Evolutionary conservation across 1,140 invertebrate species (phyloP).

Genomic region (Brachionus manjavacas): DNA sequence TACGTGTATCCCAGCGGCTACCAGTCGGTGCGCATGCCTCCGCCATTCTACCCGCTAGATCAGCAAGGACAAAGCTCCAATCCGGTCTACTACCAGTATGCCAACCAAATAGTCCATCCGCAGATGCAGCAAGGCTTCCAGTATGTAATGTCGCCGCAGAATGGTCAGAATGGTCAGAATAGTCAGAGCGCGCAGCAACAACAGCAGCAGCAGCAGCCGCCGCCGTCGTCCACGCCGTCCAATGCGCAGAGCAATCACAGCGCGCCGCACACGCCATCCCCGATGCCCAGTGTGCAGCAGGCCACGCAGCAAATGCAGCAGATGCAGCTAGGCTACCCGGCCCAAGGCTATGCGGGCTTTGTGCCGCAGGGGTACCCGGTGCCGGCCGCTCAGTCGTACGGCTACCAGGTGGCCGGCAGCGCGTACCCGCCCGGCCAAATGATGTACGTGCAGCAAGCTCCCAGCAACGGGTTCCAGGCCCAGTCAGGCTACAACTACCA

Average conservation of each 20-base stretch:
- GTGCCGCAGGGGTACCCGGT: neutral
- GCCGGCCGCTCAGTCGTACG: neutral
- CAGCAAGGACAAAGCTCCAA: neutral
- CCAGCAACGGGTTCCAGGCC: neutral
- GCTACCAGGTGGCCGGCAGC: neutral
- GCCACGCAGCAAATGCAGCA: neutral
- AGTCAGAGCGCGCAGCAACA: neutral
- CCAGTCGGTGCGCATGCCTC: neutral
- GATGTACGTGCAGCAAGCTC: neutral
- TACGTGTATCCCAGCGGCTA: neutral
- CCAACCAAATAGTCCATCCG: neutral
- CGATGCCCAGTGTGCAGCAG: neutral
- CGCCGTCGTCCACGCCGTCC: neutral
- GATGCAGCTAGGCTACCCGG: neutral
- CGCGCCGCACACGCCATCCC: neutral
- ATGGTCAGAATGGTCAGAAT: neutral
- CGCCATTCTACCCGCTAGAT: neutral
- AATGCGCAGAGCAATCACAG: constrained; percentile 3
- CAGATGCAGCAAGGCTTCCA: neutral
- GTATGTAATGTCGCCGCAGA: neutral
- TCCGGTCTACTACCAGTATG: neutral
- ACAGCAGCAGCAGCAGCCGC: constrained; percentile 20
- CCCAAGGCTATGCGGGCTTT: neutral
- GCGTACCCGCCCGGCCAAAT: neutral
- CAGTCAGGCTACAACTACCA: neutral